phyloP scores from a whole-genome alignment of 2,888 invertebrate genomes.

The Nomada flava region DNA sequence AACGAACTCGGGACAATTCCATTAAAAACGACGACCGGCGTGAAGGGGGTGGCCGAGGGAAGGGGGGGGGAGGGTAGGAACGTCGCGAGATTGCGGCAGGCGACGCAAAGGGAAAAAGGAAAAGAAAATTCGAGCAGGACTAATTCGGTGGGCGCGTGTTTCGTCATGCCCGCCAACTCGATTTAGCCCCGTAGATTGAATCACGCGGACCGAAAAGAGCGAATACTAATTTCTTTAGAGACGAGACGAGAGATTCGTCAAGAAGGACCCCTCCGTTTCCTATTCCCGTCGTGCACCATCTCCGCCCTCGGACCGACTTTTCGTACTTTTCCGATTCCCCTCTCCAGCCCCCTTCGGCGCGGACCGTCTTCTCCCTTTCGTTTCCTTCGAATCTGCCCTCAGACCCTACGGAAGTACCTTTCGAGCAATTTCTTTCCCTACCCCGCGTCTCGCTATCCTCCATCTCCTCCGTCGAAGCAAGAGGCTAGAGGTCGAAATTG shows the following conservation, averaged over 20 bases:
- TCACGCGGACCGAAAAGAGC: constrained; percentile 63
- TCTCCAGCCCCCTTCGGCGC: too few species aligned
- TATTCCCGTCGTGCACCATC: constrained; percentile 60
- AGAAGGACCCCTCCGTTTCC: constrained; percentile 23
- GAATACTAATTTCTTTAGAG: constrained; percentile 68
- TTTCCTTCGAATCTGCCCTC: constrained; percentile 33
- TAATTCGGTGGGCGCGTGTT: constrained; percentile 65
- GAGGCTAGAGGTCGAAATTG: constrained; percentile 65
- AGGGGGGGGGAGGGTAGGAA: not conserved
- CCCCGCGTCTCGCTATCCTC: not conserved
- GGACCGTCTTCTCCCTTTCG: constrained; percentile 30
- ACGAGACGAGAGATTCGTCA: constrained; percentile 56
- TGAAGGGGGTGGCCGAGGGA: not conserved
- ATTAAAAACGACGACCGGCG: constrained; percentile 40
- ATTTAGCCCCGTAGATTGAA: constrained; percentile 70
- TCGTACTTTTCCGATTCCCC: constrained; percentile 61
- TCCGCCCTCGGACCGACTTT: constrained; percentile 72
- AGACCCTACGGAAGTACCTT: constrained; percentile 65
- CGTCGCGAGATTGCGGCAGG: constrained; percentile 45
- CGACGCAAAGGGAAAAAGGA: constrained; percentile 37
- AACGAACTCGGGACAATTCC: constrained; percentile 49
- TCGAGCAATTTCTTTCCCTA: constrained; percentile 60
- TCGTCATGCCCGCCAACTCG: constrained; percentile 66
- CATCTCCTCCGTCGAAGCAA: constrained; percentile 20
- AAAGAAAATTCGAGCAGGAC: constrained; percentile 51